A percentile compares a stretch with the other conserved stretches of the same genome.
Evolutionary conservation across 1,140 invertebrate species (phyloP).

Genomic region (Leptinotarsa undecemlineata): DNA sequence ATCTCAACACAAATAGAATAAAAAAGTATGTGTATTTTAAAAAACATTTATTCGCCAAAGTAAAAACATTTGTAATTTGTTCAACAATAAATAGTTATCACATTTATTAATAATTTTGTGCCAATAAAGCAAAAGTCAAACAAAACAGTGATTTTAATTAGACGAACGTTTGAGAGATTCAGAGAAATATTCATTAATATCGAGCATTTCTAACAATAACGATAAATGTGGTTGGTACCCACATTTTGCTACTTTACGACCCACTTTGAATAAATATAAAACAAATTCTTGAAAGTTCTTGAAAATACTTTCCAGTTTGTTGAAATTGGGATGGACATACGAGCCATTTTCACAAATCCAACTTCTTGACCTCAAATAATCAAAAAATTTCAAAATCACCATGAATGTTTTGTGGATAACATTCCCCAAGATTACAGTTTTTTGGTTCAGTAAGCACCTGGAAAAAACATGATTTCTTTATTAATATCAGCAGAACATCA

Average conservation of each 20-base stretch:
- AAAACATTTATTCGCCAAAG: background rate
- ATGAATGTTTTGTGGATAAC: slow-evolving; percentile 70
- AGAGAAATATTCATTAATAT: slow-evolving; percentile 51
- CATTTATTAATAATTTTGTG: background rate
- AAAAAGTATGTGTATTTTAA: background rate
- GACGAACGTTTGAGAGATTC: slow-evolving; percentile 6
- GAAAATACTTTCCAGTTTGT: slow-evolving; percentile 51
- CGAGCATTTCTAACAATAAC: slow-evolving; percentile 50
- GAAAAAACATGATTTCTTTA: slow-evolving; percentile 47
- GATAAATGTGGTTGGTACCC: slow-evolving; percentile 50
- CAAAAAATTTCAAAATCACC: slow-evolving; percentile 72
- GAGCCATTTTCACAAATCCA: slow-evolving; percentile 46
- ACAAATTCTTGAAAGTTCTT: slow-evolving; percentile 50
- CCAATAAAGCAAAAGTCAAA: background rate
- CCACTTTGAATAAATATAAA: slow-evolving; percentile 49
- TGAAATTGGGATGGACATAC: slow-evolving; percentile 50
- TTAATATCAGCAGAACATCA: too few species aligned
- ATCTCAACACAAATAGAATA: background rate
- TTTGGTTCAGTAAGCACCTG: slow-evolving; percentile 70
- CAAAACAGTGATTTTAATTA: background rate
- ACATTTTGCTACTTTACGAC: slow-evolving; percentile 46
- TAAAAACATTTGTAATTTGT: background rate
- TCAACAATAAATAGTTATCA: background rate
- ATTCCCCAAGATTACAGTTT: slow-evolving; percentile 66
- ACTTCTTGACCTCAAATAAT: slow-evolving; percentile 52